These are phyloP conservation scores for Hiodon alosoides DNA, from an alignment of 2,113 vertebrate genomes.

Conservation along the genomic window DNA sequence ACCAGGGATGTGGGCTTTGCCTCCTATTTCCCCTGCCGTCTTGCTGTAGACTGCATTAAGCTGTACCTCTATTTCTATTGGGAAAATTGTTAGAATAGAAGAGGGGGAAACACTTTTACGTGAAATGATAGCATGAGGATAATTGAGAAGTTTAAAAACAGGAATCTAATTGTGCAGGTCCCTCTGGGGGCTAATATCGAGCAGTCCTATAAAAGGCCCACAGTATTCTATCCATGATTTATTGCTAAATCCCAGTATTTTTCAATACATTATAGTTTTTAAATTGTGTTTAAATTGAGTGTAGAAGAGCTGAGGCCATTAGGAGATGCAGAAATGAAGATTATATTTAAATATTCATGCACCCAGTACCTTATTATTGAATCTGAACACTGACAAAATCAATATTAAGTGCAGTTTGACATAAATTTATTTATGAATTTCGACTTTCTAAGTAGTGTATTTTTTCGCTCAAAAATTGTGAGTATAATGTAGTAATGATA, in stretches of 20 bases:
- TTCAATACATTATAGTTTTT: constrained; percentile 99
- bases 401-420: constrained; percentile 99
- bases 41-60: constrained; percentile 75
- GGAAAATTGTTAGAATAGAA: constrained; percentile 58
- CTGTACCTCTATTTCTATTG: constrained; percentile 68
- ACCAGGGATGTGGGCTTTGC: constrained; percentile 79
- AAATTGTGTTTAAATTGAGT: constrained; percentile 99
- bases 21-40: constrained; percentile 68
- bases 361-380: constrained; percentile 99
- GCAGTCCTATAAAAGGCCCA: constrained; percentile 96
- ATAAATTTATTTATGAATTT: constrained; percentile 99
- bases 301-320: constrained; percentile 99
- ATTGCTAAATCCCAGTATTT: constrained; percentile 99
- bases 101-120: constrained; percentile 77
- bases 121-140: constrained; percentile 93
- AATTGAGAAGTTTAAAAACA: constrained; percentile 98
- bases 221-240: constrained; percentile 97
- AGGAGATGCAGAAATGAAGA: constrained; percentile 99
- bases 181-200: constrained; percentile 84
- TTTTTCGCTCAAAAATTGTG: constrained; percentile 99
- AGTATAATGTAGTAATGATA: constrained; percentile 99
- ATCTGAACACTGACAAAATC: constrained; percentile 99
- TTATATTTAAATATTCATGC: constrained; percentile 99
- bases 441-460: constrained; percentile 99
- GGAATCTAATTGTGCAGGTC: constrained; percentile 96